Conservation (phyloP, 2,113 vertebrate species). For the Onychorhynchus coronatus region DNA sequence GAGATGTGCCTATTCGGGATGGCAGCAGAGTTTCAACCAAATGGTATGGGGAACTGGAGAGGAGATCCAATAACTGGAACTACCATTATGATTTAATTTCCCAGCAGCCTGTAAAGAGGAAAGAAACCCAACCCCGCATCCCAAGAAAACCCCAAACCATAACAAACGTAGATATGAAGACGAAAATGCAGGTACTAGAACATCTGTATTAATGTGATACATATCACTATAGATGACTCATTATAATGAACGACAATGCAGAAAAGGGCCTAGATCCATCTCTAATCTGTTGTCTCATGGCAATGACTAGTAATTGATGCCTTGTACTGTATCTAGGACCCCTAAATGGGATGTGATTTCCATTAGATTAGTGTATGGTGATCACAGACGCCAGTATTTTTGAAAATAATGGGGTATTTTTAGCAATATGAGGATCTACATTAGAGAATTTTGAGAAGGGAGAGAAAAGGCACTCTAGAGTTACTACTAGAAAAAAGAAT, state of each 20-base stretch:
- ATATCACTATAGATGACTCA: neutral
- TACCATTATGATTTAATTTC: neutral
- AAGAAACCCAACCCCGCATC: neutral
- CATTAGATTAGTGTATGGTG: neutral
- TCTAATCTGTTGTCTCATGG: neutral
- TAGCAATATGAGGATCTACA: neutral
- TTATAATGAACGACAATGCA: neutral
- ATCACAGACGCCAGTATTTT: neutral
- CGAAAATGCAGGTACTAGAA: neutral
- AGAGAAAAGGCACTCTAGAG: neutral
- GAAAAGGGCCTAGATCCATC: neutral
- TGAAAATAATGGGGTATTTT: neutral
- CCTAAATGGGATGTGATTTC: neutral
- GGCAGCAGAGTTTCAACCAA: neutral
- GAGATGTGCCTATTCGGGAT: neutral
- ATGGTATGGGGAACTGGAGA: neutral
- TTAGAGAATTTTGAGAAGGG: neutral
- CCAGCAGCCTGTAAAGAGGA: neutral
- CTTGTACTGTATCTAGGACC: neutral
- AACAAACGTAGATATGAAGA: neutral
- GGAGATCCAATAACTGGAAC: neutral
- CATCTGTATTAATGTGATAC: neutral
- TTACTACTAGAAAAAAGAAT: neutral
- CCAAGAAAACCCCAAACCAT: fast-evolving
- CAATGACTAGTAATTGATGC: neutral